Conservation (phyloP, 1,140 invertebrate species). For the Heliconius congener region DNA sequence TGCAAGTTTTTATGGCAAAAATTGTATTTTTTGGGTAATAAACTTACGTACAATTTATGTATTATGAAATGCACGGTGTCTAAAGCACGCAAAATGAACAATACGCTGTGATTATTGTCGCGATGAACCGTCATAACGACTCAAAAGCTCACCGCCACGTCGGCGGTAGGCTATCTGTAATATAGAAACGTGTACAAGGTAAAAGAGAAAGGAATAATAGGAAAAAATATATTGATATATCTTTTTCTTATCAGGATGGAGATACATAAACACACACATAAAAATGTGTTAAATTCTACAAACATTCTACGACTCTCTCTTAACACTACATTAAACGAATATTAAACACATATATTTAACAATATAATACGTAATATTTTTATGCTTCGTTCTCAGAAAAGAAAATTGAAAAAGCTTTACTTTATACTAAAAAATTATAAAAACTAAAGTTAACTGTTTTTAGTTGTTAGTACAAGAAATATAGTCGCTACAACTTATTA, state of each 20-base stretch:
- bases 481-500: conserved; percentile 38
- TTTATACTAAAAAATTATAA: background rate
- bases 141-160: conserved; percentile 53
- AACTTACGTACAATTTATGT: background rate
- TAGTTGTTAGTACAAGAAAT: background rate
- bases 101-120: conserved; percentile 69
- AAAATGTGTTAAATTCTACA: no score
- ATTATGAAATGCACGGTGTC: conserved; percentile 39
- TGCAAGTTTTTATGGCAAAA: background rate
- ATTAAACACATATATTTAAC: background rate
- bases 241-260: no score
- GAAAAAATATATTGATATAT: no score
- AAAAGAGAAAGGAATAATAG: conserved; percentile 10
- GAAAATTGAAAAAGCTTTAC: no score
- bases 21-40: background rate
- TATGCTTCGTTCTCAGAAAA: no score
- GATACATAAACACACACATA: no score
- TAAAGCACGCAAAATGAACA: conserved; percentile 65
- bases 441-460: background rate
- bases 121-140: conserved; percentile 67
- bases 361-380: no score
- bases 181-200: conserved; percentile 22
- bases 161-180: conserved; percentile 40
- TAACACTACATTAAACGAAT: no score
- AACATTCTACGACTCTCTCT: no score